Conservation (phyloP, 1,140 invertebrate genomes). For the Drosophila leontia region DNA sequence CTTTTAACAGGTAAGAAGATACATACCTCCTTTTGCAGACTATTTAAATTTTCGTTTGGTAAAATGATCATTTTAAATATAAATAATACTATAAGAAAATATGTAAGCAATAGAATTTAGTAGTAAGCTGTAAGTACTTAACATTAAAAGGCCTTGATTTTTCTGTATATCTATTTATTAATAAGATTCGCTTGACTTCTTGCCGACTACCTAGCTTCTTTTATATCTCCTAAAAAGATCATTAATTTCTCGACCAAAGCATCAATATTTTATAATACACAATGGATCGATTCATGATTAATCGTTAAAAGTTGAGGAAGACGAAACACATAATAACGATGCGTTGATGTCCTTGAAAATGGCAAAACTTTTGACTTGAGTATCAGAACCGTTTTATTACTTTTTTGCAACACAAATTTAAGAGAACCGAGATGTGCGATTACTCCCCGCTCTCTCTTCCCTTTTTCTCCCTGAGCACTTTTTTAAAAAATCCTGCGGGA, state of each 20-base stretch:
- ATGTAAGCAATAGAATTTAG: neutral
- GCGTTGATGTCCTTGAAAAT: slow-evolving; percentile 41
- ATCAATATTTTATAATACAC: slow-evolving; percentile 8
- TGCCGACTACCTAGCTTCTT: neutral
- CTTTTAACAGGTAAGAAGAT: too few species aligned
- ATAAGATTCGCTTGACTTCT: neutral
- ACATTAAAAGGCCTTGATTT: neutral
- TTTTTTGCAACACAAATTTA: slow-evolving; percentile 53
- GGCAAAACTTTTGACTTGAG: slow-evolving; percentile 38
- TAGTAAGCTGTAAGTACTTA: neutral
- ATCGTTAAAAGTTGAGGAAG: slow-evolving; percentile 27
- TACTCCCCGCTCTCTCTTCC: slow-evolving; percentile 9
- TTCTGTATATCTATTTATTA: neutral
- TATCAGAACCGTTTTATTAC: slow-evolving; percentile 12
- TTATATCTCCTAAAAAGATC: slow-evolving; percentile 17
- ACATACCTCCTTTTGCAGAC: too few species aligned
- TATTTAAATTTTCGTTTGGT: too few species aligned
- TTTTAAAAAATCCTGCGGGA: slow-evolving; percentile 52
- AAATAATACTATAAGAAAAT: too few species aligned
- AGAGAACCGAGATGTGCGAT: slow-evolving; percentile 37
- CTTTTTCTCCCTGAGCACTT: neutral
- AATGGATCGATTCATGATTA: slow-evolving; percentile 33
- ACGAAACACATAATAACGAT: slow-evolving; percentile 9
- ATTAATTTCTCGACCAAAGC: slow-evolving; percentile 36
- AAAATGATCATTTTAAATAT: too few species aligned